A percentile compares a stretch with the other conserved stretches of the same genome.
phyloP scores from a whole-genome alignment of 2,113 vertebrate genomes.

The Clupea harengus region DNA sequence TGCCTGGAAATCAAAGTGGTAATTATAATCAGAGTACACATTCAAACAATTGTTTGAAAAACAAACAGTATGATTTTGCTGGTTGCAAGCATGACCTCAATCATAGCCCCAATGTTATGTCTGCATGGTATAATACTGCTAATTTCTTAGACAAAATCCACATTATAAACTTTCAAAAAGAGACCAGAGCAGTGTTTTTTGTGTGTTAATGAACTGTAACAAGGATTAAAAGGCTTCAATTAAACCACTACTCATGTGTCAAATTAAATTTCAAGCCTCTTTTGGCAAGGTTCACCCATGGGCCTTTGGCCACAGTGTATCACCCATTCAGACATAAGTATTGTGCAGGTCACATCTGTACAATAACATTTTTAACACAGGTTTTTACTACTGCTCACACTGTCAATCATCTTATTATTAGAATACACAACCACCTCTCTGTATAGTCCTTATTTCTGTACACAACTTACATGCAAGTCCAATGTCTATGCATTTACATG shows the following conservation, averaged over 20 bases:
- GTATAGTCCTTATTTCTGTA: background rate
- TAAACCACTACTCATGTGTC: background rate
- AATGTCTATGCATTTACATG: background rate
- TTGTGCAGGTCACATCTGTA: background rate
- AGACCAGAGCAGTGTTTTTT: background rate
- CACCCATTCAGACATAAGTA: background rate
- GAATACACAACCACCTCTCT: background rate
- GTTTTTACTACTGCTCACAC: background rate
- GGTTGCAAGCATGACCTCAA: conserved; percentile 32
- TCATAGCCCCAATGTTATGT: background rate
- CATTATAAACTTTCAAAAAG: background rate
- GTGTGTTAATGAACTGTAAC: background rate
- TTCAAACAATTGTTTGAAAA: conserved; percentile 36
- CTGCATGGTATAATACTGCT: background rate
- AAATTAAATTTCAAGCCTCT: background rate
- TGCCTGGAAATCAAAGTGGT: conserved; percentile 74
- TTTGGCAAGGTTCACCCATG: background rate
- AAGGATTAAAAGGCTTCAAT: background rate
- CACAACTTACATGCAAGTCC: background rate
- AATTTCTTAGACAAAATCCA: background rate
- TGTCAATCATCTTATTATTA: background rate
- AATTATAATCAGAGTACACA: conserved; percentile 37
- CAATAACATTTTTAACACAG: no score
- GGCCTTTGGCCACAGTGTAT: background rate
- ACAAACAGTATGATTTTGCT: conserved; percentile 23